Percentiles rank a stretch among this genome's conserved stretches.
Evolutionary conservation across 2,888 invertebrate genomes (phyloP).

Genomic region (Tenthredo amoena): DNA sequence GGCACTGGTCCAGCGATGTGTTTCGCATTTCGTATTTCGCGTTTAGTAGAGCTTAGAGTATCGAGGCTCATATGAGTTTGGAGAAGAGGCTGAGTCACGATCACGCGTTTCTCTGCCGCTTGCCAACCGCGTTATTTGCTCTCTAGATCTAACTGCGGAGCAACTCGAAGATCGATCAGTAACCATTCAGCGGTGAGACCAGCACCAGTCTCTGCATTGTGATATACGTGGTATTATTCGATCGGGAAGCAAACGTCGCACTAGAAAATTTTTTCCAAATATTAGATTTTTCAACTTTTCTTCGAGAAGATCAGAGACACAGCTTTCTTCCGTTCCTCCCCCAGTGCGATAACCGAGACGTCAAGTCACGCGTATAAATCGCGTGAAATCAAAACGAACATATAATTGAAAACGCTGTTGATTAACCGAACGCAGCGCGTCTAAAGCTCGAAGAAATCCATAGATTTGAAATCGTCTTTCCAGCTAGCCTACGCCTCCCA

Average conservation of each 20-base stretch:
- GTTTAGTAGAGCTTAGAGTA: not conserved
- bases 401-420: not conserved
- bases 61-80: slow-evolving; percentile 55
- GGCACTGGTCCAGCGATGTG: slow-evolving; percentile 33
- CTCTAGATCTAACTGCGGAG: slow-evolving; percentile 40
- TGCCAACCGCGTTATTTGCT: slow-evolving; percentile 36
- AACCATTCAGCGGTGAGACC: slow-evolving; percentile 6
- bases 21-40: slow-evolving; percentile 15
- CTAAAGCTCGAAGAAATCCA: not conserved
- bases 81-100: slow-evolving; percentile 71
- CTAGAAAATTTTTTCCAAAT: not conserved
- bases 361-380: not conserved
- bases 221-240: not conserved
- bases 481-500: slow-evolving; percentile 70
- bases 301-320: not conserved
- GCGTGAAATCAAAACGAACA: not conserved
- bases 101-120: slow-evolving; percentile 56
- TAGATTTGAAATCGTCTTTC: slow-evolving; percentile 55
- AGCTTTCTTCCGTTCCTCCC: not conserved
- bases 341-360: not conserved
- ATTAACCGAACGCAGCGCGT: not conserved
- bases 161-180: slow-evolving; percentile 15
- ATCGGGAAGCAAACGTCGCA: not conserved
- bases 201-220: not conserved
- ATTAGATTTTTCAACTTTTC: not conserved